Base-by-base conservation (phyloP, 2,888 invertebrate genomes). In the Scotopteryx bipunctaria region DNA sequence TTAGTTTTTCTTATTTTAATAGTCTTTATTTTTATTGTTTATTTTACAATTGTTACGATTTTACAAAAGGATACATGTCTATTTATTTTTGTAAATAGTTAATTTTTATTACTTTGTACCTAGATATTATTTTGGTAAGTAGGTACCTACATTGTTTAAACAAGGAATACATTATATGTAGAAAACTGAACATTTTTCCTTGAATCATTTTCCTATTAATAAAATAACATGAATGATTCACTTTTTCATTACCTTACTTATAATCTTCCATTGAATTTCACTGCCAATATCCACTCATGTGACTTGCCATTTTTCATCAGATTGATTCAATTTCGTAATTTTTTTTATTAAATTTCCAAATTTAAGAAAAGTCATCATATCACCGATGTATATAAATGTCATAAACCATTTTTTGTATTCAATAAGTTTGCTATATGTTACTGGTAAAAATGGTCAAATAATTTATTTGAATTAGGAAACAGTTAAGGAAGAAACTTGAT, bases 11-110 rank as follows among this genome's bases (percentile, higher is more conserved):
- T 45, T 49, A 33, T 29, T n/a, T 45, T 40, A 59, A 55, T 59
- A 59, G 55, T 61, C 55, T 50, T 57, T 56, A 47, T 29, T 36
- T 46, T 49, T 44, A 42, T 50, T 13, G 8, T 46, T 44, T 49
- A 41, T 36, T 55, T 56, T 50, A 53, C 46, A 57, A 38, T 49
- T 51, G 47, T 56, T 51, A 44, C 36, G 32, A 40, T 35, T 40
- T 43, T 41, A 23, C 2, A 41, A 44, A 40, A 29, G 1, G 9
- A 27, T 27, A 1, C 4, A 9, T 1, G 8, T 27, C 11, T 25
- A 11, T 31, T 19, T 14, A n/a, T n/a, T 31, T 14, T 31, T 41
- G 29, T 31, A 31, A 21, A 21, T 31, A 31, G 19, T 45, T 38
- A 37, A 5, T 43, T 35, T 33, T 42, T 41, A 36, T 21, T 44